These are phyloP conservation scores for Bolinopsis microptera DNA, from an alignment of 37 sponge, comb jelly and placozoan species.

Conservation along the genomic window DNA sequence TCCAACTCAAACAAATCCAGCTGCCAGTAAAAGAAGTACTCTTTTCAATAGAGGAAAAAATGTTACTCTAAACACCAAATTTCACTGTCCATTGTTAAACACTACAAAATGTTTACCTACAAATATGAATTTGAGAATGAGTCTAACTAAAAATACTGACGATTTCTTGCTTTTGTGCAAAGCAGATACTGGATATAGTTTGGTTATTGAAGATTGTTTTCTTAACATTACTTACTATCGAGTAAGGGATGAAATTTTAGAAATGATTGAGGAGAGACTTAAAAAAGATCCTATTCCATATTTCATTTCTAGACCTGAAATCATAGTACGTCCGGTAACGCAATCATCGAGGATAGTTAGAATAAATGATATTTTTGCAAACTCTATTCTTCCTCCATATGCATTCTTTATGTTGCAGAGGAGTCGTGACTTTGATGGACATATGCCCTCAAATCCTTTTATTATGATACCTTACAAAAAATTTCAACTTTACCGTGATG, in stretches of 20 bases:
- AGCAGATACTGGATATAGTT: background rate
- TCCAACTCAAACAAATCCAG: slow-evolving; percentile 28
- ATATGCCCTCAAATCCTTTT: background rate
- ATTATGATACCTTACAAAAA: no score
- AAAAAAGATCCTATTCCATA: background rate
- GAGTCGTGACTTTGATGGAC: slow-evolving; percentile 1
- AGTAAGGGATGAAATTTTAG: slow-evolving; percentile 8
- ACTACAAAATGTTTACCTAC: slow-evolving; percentile 32
- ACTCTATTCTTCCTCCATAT: no score
- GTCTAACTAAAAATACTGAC: slow-evolving; percentile 41
- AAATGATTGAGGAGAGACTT: background rate
- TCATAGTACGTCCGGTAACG: slow-evolving; percentile 5
- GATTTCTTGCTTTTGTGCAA: background rate
- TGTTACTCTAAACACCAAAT: background rate
- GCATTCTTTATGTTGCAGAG: background rate
- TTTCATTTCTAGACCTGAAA: slow-evolving; percentile 1
- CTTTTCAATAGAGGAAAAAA: slow-evolving; percentile 5
- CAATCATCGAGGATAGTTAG: background rate
- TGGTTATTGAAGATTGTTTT: no score
- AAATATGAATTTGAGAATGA: slow-evolving; percentile 40
- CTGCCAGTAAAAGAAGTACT: slow-evolving; percentile 5
- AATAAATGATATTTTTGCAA: no score
- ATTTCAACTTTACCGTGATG: no score
- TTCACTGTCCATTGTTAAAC: slow-evolving; percentile 4
- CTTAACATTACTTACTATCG: no score